Conservation (phyloP, 2,888 invertebrate genomes). For the Portevinia maculata region DNA sequence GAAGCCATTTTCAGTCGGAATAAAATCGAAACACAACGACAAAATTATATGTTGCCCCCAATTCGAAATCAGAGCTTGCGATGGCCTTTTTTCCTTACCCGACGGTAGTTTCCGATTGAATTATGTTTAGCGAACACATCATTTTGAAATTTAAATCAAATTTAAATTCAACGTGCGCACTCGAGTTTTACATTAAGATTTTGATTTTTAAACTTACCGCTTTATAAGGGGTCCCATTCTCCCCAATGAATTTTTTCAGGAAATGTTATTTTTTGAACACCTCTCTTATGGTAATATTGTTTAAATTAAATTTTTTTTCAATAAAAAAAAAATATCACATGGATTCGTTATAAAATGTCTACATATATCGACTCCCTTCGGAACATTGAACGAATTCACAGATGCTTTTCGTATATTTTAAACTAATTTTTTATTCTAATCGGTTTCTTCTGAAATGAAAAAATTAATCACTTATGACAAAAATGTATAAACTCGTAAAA, state of each 20-base stretch:
- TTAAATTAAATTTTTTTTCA: conserved; percentile 70
- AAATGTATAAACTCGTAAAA: conserved; percentile 17
- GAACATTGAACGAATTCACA: conserved; percentile 64
- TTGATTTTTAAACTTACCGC: conserved; percentile 79
- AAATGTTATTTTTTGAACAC: conserved; percentile 30
- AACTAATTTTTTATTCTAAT: conserved; percentile 38
- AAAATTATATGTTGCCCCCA: conserved; percentile 53
- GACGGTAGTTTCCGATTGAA: conserved; percentile 31
- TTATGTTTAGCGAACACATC: conserved; percentile 16
- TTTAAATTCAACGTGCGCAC: neutral
- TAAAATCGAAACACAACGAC: conserved; percentile 30
- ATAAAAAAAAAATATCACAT: conserved; percentile 66
- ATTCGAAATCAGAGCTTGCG: conserved; percentile 52
- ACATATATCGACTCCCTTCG: conserved; percentile 51
- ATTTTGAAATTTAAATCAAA: conserved; percentile 9
- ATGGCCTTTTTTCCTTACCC: conserved; percentile 37
- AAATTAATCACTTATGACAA: conserved; percentile 37
- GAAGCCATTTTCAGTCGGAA: conserved; percentile 30
- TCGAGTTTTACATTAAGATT: neutral
- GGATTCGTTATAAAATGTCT: conserved; percentile 58
- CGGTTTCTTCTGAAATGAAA: conserved; percentile 65
- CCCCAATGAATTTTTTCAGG: conserved; percentile 78
- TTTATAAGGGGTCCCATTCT: conserved; percentile 82
- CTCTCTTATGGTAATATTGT: conserved; percentile 10
- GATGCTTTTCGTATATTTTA: conserved; percentile 43